phyloP scores from a whole-genome alignment of 2,888 invertebrate genomes.

The Ceramica pisi region DNA sequence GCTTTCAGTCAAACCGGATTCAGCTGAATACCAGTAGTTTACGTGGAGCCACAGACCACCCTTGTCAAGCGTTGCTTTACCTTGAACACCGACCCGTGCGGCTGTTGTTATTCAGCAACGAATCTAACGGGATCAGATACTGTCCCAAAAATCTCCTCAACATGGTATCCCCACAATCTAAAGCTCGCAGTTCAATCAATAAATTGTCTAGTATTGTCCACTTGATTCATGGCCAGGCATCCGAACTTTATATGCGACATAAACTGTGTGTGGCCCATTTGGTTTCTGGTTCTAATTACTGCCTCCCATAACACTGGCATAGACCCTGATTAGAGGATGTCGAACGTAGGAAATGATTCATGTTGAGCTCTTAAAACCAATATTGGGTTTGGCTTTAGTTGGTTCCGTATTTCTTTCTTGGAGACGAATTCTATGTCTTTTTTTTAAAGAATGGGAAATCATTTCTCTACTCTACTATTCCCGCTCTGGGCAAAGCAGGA shows the following conservation, averaged over 20 bases:
- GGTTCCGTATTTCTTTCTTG: background rate
- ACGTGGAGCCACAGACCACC: no score
- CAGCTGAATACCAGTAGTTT: no score
- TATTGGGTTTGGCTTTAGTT: background rate
- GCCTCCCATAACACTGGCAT: constrained; percentile 25
- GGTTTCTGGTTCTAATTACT: constrained; percentile 61
- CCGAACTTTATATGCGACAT: constrained; percentile 65
- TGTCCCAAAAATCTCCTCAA: background rate
- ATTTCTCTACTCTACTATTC: no score
- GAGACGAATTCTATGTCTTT: no score
- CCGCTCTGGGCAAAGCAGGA: no score
- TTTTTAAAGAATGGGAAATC: no score
- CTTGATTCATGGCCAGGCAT: constrained; percentile 76
- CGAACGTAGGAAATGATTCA: constrained; percentile 16
- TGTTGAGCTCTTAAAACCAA: background rate
- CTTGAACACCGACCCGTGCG: no score
- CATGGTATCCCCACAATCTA: constrained; percentile 66
- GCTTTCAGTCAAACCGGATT: no score
- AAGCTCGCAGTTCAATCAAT: constrained; percentile 80
- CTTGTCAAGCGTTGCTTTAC: no score
- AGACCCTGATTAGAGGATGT: constrained; percentile 27
- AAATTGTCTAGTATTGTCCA: constrained; percentile 81
- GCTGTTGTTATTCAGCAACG: no score
- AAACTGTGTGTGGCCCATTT: constrained; percentile 76
- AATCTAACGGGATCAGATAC: background rate